Percentiles rank a stretch among this genome's conserved stretches.
phyloP scores from a whole-genome alignment of 2,888 invertebrate species.

The Syrphus vitripennis region DNA sequence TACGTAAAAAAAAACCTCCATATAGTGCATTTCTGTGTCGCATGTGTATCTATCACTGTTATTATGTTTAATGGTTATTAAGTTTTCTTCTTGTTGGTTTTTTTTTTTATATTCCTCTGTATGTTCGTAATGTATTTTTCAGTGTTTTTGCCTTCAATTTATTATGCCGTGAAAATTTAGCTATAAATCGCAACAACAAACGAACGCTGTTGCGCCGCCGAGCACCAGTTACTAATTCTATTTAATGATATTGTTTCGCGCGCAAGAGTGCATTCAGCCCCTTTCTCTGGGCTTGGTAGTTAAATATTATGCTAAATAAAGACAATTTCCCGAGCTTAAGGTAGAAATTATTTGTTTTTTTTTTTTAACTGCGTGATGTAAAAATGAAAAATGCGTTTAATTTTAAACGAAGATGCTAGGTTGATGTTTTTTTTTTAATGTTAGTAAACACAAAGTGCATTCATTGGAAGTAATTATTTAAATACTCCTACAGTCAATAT shows the following conservation, averaged over 20 bases:
- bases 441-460: constrained; percentile 28
- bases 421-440: not conserved
- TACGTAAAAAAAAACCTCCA: not conserved
- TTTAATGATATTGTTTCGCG: constrained; percentile 47
- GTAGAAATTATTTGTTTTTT: not conserved
- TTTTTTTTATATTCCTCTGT: not conserved
- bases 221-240: constrained; percentile 39
- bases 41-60: constrained; percentile 63
- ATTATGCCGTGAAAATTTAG: constrained; percentile 59
- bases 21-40: constrained; percentile 63
- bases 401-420: not conserved
- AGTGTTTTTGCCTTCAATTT: constrained; percentile 26
- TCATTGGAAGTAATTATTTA: constrained; percentile 6
- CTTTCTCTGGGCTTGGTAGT: constrained; percentile 10
- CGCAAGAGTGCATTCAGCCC: constrained; percentile 33
- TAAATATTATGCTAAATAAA: not conserved
- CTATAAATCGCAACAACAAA: constrained; percentile 48
- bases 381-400: constrained; percentile 28
- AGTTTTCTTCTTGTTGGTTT: constrained; percentile 1
- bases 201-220: not conserved
- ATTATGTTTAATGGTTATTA: constrained; percentile 57
- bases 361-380: not conserved
- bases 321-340: not conserved
- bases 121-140: not conserved
- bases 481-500: not conserved